phyloP scores from a whole-genome alignment of 1,140 invertebrate genomes.

The Thaumetopoea pityocampa region DNA sequence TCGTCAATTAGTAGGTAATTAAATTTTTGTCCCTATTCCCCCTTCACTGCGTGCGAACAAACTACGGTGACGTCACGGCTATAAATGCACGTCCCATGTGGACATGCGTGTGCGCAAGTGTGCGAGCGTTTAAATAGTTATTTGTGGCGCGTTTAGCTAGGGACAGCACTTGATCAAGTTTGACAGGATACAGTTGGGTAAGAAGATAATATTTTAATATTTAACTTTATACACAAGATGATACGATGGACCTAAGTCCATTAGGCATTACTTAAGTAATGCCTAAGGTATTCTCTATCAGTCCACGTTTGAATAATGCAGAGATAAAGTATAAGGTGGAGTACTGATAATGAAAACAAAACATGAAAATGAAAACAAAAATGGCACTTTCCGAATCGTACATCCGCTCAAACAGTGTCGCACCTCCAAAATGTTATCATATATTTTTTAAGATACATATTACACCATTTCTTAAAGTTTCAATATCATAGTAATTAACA shows the following conservation, averaged over 20 bases:
- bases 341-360: no score
- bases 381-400: no score
- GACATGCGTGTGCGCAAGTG: slow-evolving; percentile 27
- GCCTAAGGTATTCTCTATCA: no score
- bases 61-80: slow-evolving; percentile 19
- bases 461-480: no score
- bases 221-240: not conserved
- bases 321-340: no score
- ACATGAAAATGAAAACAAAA: no score
- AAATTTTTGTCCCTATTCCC: not conserved
- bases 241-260: not conserved
- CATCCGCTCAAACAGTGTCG: no score
- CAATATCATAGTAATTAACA: no score
- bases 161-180: slow-evolving; percentile 11
- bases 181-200: not conserved
- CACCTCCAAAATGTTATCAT: no score
- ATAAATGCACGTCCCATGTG: slow-evolving; percentile 22
- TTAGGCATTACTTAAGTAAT: no score
- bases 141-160: slow-evolving; percentile 17
- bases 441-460: no score
- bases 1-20: not conserved
- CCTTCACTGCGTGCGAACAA: slow-evolving; percentile 3
- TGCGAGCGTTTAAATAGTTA: slow-evolving; percentile 7
- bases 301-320: no score
- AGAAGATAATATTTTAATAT: not conserved